Evolutionary conservation across 1,140 invertebrate species (phyloP), one percentile per base, ranked within the genome.

Genomic region (Coelopa frigida): DNA sequence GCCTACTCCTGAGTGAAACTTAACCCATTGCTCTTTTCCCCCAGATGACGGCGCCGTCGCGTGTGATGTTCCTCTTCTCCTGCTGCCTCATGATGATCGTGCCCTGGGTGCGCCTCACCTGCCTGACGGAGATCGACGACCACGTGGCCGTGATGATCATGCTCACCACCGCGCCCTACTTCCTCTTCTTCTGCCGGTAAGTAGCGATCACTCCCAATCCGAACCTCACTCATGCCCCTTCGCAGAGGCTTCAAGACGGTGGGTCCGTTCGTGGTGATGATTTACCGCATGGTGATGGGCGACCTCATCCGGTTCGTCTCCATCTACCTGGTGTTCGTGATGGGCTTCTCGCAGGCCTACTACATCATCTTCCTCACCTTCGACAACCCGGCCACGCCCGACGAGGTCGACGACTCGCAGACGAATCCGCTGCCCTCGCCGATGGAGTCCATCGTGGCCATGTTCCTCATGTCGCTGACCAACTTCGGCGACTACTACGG

Each of bases 241-340:
- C 75, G 48, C 67, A 92, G 94, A 61, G 94, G 94, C 20, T 95
- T 98, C 67, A 94, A 95, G 68, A 94, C 94, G 0, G 92, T 98
- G 1, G 95, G 95, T 2, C 94, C 95, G 6, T 98, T 98, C 79
- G 94, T 99, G 5, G 92, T 97, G 41, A 99, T 98, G 95, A 95
- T 98, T 51, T 98, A 99, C 72, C 81, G 92, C 53, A 99, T 99
- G 91, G 86, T 99, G 17, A 87, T 88, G 75, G 92, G 91, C 49
- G 95, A 99, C 73, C 71, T 99, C 14, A 71, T 97, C 6, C 78
- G 94, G 55, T 99, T 98, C 71, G 91, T 94, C 31, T 87, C 85
- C 22, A 98, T 99, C 59, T 98, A 98, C 68, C 72, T 92, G 33
- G 90, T 99, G 1, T 98, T 99, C 62, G 88, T 98, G 0, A 84